These are phyloP conservation scores for Aix galericulata DNA, from an alignment of 2,113 vertebrate species.

Conservation along the genomic window DNA sequence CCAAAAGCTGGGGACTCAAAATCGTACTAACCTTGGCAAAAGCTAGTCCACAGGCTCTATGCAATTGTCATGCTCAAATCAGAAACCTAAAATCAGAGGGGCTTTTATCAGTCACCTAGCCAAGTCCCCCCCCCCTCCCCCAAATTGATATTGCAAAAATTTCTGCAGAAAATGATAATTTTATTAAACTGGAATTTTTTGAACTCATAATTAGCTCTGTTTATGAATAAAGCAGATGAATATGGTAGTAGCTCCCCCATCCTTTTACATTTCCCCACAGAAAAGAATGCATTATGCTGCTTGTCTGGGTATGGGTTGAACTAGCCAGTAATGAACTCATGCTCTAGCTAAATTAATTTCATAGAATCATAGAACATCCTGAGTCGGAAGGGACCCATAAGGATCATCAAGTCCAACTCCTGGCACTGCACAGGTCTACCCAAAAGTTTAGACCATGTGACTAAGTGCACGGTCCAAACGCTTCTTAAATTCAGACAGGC, in stretches of 20 bases:
- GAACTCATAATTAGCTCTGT: not conserved
- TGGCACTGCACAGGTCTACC: too few relatives aligned
- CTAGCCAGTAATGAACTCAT: not conserved
- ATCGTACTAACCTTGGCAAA: not conserved
- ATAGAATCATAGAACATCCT: too few relatives aligned
- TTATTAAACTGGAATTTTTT: not conserved
- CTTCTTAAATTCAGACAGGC: too few relatives aligned
- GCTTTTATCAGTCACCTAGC: not conserved
- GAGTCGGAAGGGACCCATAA: too few relatives aligned
- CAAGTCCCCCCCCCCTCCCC: too few relatives aligned
- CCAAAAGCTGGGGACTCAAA: not conserved
- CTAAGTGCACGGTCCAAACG: too few relatives aligned
- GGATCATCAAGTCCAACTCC: too few relatives aligned
- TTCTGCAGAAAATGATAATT: not conserved
- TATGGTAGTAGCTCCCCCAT: not conserved
- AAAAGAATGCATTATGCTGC: not conserved
- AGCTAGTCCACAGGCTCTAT: not conserved
- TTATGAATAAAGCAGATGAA: not conserved
- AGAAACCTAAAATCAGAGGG: not conserved
- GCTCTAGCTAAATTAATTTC: not conserved
- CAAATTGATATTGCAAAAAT: accelerated
- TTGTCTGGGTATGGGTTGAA: not conserved
- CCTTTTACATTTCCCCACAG: not conserved
- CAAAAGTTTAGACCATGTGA: too few relatives aligned
- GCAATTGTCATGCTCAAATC: accelerated